phyloP scores from a whole-genome alignment of 2,888 invertebrate genomes.

The Callimorpha dominula region DNA sequence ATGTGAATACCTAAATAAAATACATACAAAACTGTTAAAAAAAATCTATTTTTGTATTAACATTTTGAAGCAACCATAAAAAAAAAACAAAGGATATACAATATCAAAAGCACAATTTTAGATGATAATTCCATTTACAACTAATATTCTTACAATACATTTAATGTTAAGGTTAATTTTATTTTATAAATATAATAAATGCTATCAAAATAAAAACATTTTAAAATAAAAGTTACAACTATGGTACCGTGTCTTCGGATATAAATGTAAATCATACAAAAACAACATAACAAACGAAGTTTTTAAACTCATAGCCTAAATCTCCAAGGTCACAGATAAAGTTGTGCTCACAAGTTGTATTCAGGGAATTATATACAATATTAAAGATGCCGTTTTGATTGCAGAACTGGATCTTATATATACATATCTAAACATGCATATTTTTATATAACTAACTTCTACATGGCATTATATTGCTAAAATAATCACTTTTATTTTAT shows the following conservation, averaged over 20 bases:
- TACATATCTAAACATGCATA: background rate
- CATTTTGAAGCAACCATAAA: conserved; percentile 45
- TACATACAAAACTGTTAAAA: conserved; percentile 51
- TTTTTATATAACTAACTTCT: background rate
- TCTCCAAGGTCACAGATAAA: background rate
- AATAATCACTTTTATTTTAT: background rate
- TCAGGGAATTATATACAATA: background rate
- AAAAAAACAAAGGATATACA: conserved; percentile 56
- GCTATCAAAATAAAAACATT: conserved; percentile 50
- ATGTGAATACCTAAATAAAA: conserved; percentile 43
- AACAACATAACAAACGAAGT: background rate
- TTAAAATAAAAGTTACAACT: background rate
- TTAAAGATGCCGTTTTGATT: background rate
- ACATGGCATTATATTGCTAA: background rate
- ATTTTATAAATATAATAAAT: conserved; percentile 48
- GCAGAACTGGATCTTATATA: background rate
- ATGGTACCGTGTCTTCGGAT: background rate
- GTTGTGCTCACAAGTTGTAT: background rate
- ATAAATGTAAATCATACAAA: conserved; percentile 1
- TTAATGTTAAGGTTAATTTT: conserved; percentile 40
- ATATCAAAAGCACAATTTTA: conserved; percentile 49
- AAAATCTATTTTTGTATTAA: conserved; percentile 60
- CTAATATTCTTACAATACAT: conserved; percentile 44
- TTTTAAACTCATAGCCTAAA: background rate
- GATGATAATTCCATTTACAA: conserved; percentile 41